These are phyloP conservation scores for Drosophila aff. DNA, from an alignment of 1,140 invertebrate genomes.

Conservation along the genomic window DNA sequence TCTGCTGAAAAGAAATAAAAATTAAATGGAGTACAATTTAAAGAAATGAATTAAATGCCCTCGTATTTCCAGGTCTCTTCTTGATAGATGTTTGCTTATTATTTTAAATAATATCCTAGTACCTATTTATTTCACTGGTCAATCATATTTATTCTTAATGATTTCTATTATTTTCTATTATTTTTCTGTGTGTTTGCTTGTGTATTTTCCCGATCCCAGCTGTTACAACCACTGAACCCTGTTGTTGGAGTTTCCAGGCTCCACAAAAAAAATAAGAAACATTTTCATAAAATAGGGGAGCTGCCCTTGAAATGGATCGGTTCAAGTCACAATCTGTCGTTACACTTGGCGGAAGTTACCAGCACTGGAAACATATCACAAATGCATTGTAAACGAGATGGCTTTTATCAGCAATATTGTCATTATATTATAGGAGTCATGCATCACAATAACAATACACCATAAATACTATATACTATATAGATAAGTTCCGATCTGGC, in stretches of 20 bases:
- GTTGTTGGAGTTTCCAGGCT: constrained; percentile 12
- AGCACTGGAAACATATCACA: constrained; percentile 23
- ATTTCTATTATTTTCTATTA: neutral
- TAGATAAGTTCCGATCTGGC: constrained; percentile 15
- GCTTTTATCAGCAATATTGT: constrained; percentile 54
- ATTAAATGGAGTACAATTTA: no score
- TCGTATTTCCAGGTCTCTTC: no score
- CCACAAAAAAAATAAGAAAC: neutral
- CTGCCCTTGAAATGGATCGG: constrained; percentile 42
- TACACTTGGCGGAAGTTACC: constrained; percentile 70
- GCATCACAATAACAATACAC: constrained; percentile 6
- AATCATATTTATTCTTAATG: neutral
- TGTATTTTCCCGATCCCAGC: neutral
- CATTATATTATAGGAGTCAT: constrained; percentile 32
- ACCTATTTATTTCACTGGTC: no score
- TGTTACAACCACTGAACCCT: neutral
- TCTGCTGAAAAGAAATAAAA: no score
- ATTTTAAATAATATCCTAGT: no score
- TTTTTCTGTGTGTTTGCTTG: neutral
- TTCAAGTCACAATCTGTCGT: constrained; percentile 28
- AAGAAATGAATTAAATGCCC: no score
- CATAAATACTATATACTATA: neutral
- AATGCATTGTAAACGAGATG: constrained; percentile 21
- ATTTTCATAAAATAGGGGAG: constrained; percentile 15
- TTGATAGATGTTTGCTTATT: no score